Evolutionary conservation across 2,888 invertebrate species (phyloP), one percentile per base, ranked within the genome.

Genomic region (Trachelus iudaicus): DNA sequence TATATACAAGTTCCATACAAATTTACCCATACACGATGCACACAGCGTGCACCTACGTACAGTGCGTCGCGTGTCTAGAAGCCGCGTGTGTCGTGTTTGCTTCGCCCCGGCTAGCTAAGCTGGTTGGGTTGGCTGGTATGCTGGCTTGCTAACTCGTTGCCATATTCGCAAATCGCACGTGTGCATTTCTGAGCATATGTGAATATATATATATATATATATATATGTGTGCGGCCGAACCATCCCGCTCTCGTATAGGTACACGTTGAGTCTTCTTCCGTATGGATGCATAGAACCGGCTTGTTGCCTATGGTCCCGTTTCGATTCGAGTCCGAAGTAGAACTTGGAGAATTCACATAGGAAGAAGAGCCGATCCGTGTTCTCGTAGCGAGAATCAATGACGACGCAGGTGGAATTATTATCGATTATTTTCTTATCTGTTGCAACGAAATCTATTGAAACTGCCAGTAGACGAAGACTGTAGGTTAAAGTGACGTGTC

Each of bases 291-390:
- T 71, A 31, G 71, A 71, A 71, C 33, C 71, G 33, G 71, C 34
- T 33, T 37, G 34, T 33, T 37, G 34, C 71, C 71, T 71, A 15
- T 71, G 79, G 73, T 77, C 81, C 78, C 76, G 79, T 80, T 78
- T 80, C 76, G 76, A 75, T 69, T 79, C 79, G 71, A 79, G 79
- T 79, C 77, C 79, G 81, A 79, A 78, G 79, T 73, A 71, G 73
- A 79, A 79, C 80, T 80, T 79, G 80, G 9, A 56, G 56, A 23
- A 56, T 56, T 56, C 23, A 56, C 56, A 23, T 9, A 56, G 56
- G 56, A 56, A 56, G 56, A 56, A 23, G 9, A 56, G 23, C 23
- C 40, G 6, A 40, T 6, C 9, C 1, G 56, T 2, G 23, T 56
- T 56, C 56, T 56, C 23, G 2, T 56, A 56, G 56, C 9, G 23